Percentiles rank a stretch among this genome's conserved stretches.
These are phyloP conservation scores for Mormyrus proboscirostris DNA, from an alignment of 2,797 vertebrate genomes.

Conservation along the genomic window DNA sequence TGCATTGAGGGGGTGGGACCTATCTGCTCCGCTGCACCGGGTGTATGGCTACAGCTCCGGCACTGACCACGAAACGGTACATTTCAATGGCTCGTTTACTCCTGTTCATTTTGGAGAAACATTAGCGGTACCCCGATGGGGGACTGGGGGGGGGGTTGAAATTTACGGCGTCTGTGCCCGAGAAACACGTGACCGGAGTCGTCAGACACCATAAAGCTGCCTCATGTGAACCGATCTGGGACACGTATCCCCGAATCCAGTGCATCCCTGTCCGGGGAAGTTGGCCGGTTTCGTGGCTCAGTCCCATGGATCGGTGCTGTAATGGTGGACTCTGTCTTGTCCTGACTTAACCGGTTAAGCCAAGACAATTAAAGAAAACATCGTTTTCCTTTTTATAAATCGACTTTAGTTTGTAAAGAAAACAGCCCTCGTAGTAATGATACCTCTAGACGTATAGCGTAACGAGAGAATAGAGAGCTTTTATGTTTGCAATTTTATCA, in stretches of 20 bases:
- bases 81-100: slow-evolving; percentile 48
- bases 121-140: slow-evolving; percentile 44
- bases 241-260: slow-evolving; percentile 3
- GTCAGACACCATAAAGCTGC: slow-evolving; percentile 66
- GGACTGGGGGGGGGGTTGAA: slow-evolving; percentile 20
- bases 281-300: neutral
- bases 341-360: neutral
- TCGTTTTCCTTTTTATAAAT: neutral
- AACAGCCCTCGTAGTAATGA: neutral
- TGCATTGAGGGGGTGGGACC: slow-evolving; percentile 61
- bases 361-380: neutral
- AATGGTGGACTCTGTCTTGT: neutral
- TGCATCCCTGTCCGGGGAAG: neutral
- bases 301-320: neutral
- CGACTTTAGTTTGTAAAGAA: neutral
- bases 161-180: slow-evolving; percentile 41
- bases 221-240: slow-evolving; percentile 26
- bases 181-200: slow-evolving; percentile 68
- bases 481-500: neutral
- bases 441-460: neutral
- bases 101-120: slow-evolving; percentile 53
- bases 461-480: neutral
- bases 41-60: slow-evolving; percentile 68
- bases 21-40: slow-evolving; percentile 67
- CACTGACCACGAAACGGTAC: slow-evolving; percentile 62